Percentiles rank a stretch among this genome's conserved stretches.
These are phyloP conservation scores for Taeniopygia guttata DNA, from an alignment of 2,797 vertebrate species.

Conservation along the genomic window DNA sequence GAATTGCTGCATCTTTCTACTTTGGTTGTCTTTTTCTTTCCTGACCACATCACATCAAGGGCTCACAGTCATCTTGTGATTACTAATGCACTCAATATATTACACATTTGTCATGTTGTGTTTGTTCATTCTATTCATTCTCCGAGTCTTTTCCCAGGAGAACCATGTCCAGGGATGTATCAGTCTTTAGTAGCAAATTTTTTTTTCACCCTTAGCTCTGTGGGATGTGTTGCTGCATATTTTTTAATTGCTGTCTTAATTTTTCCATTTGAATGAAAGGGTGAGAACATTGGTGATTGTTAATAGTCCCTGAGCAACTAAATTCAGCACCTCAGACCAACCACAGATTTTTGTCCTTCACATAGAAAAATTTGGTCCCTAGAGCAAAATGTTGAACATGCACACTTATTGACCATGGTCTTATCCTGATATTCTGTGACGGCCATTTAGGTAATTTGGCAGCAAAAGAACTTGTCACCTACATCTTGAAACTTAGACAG, in stretches of 20 bases:
- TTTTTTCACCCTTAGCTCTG: background rate
- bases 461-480: background rate
- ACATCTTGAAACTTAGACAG: background rate
- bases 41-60: background rate
- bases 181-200: background rate
- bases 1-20: background rate
- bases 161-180: background rate
- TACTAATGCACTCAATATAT: background rate
- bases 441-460: background rate
- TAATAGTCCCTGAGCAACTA: background rate
- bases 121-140: background rate
- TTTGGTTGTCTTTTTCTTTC: background rate
- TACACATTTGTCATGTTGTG: background rate
- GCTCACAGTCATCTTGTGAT: conserved; percentile 32
- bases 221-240: accelerated
- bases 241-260: background rate
- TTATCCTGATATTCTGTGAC: background rate
- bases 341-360: background rate
- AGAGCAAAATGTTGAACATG: background rate
- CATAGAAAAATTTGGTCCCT: background rate
- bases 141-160: background rate
- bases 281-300: background rate
- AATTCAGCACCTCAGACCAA: background rate
- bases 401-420: background rate
- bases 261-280: background rate